A percentile compares a stretch with the other conserved stretches of the same genome.
These are phyloP conservation scores for Terrapene triunguis DNA, from an alignment of 2,113 vertebrate species.

Conservation along the genomic window DNA sequence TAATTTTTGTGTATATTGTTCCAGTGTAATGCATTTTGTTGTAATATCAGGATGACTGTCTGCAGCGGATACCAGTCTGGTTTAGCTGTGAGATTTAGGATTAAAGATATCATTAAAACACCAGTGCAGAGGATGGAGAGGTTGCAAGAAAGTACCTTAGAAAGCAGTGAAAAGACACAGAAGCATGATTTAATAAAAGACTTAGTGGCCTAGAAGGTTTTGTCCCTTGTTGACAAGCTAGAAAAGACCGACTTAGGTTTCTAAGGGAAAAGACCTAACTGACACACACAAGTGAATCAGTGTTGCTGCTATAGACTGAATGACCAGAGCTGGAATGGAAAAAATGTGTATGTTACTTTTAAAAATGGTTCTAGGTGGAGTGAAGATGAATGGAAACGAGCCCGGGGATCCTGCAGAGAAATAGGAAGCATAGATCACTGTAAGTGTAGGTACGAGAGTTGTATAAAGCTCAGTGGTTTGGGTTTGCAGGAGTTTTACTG, in stretches of 20 bases:
- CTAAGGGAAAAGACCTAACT: background rate
- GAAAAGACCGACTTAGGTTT: background rate
- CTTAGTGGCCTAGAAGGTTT: background rate
- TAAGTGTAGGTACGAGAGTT: background rate
- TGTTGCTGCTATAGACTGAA: background rate
- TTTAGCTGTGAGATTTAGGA: background rate
- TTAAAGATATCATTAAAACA: background rate
- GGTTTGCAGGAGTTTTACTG: background rate
- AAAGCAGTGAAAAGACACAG: background rate
- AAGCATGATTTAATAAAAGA: background rate
- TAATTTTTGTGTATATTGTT: conserved; percentile 32
- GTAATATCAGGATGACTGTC: background rate
- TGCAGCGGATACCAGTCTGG: conserved; percentile 25
- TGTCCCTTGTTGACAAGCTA: background rate
- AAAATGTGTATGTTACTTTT: background rate
- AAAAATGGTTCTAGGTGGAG: background rate
- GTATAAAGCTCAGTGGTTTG: background rate
- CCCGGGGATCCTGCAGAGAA: background rate
- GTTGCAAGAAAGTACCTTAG: background rate
- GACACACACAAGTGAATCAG: conserved; percentile 2
- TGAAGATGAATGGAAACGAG: background rate
- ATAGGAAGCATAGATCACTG: background rate
- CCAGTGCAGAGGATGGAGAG: background rate
- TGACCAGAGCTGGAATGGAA: background rate
- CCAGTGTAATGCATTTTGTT: conserved; percentile 12